These are phyloP conservation scores for Aphelinus atriplicis DNA, from an alignment of 1,140 invertebrate genomes.

Conservation along the genomic window DNA sequence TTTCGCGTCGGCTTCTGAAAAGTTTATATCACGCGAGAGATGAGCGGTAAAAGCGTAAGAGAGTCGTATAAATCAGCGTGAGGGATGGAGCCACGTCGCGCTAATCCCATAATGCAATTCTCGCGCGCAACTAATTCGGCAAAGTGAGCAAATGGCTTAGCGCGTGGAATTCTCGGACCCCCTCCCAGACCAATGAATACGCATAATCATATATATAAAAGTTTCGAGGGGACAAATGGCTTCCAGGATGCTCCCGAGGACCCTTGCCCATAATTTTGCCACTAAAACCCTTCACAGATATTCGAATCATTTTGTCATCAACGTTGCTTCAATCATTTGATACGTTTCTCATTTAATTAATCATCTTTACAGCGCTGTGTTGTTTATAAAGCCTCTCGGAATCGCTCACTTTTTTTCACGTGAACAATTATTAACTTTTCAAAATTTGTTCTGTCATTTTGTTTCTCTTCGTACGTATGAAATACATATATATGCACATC, in stretches of 20 bases:
- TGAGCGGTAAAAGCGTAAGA: not conserved
- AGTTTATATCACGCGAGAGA: slow-evolving; percentile 1
- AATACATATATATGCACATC: no score
- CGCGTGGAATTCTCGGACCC: slow-evolving; percentile 17
- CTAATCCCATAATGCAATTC: slow-evolving; percentile 43
- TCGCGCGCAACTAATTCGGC: slow-evolving; percentile 46
- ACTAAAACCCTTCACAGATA: not conserved
- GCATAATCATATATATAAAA: slow-evolving; percentile 20
- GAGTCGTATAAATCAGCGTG: slow-evolving; percentile 14
- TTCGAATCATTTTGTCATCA: slow-evolving; percentile 12
- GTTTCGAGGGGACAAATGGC: not conserved
- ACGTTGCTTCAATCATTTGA: not conserved
- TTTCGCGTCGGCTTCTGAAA: slow-evolving; percentile 10
- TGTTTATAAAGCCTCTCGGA: no score
- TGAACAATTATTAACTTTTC: no score
- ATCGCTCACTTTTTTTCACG: no score
- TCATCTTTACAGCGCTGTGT: no score
- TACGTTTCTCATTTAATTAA: not conserved
- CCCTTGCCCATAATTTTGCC: not conserved
- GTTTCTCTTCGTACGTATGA: no score
- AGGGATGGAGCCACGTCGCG: not conserved
- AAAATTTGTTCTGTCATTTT: no score
- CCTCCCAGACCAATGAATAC: not conserved
- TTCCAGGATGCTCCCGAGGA: no score
- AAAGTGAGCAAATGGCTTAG: slow-evolving; percentile 41